phyloP scores from a whole-genome alignment of 2,113 vertebrate species.

The Macaca fascicularis region T2T-MFA8v1.1 NC_088392.1:38035001-38035500 shows the following conservation, averaged over 20 bases:
- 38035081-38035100: neutral
- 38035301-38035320: neutral
- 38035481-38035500: neutral
- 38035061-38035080: neutral
- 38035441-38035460: neutral
- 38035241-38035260: neutral
- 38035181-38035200: neutral
- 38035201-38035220: neutral
- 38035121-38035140: neutral
- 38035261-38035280: neutral
- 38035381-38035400: neutral
- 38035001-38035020: neutral
- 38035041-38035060: neutral
- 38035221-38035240: neutral
- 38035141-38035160: neutral
- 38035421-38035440: neutral
- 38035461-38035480: neutral
- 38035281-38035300: neutral
- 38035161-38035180: neutral
- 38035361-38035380: neutral
- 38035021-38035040: neutral
- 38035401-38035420: neutral
- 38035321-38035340: neutral
- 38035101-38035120: neutral
- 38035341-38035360: neutral